Conservation (phyloP, 2,888 invertebrate genomes). For the Lithophane semibrunnea region DNA sequence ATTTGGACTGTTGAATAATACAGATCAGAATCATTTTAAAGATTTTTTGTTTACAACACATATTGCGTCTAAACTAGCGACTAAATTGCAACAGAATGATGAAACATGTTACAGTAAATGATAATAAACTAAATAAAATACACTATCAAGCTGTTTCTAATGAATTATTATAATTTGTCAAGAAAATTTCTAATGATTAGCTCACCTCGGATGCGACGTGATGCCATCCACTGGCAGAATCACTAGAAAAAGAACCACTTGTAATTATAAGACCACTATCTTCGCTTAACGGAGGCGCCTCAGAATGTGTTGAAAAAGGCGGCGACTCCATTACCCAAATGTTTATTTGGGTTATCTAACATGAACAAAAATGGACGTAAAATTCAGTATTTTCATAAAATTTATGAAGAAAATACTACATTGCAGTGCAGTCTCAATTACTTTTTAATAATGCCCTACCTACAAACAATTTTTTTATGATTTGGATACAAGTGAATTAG, state of each 20-base stretch:
- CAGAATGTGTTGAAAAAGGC: conserved; percentile 94
- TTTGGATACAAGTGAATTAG: conserved; percentile 39
- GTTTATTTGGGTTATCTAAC: conserved; percentile 65
- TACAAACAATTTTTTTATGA: not conserved
- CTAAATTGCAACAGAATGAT: conserved; percentile 2
- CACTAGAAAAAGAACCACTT: conserved; percentile 94
- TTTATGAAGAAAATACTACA: conserved; percentile 59
- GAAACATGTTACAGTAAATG: not conserved
- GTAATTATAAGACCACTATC: conserved; percentile 94
- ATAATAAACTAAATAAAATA: conserved; percentile 3
- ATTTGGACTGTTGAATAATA: not conserved
- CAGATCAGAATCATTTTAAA: not conserved
- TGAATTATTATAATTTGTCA: not conserved
- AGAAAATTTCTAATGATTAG: conserved; percentile 47
- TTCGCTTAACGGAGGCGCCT: conserved; percentile 93
- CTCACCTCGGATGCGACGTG: conserved; percentile 93
- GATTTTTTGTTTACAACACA: conserved; percentile 36
- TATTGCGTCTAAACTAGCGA: not conserved
- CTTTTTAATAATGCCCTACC: conserved; percentile 29
- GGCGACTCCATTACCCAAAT: conserved; percentile 93
- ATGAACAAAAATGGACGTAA: conserved; percentile 74
- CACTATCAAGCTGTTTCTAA: not conserved
- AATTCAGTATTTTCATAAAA: conserved; percentile 71
- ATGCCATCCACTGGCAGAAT: conserved; percentile 92
- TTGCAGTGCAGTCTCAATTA: conserved; percentile 37